Evolutionary conservation across 2,888 invertebrate genomes (phyloP).

Genomic region (Sepiola atlantica): DNA sequence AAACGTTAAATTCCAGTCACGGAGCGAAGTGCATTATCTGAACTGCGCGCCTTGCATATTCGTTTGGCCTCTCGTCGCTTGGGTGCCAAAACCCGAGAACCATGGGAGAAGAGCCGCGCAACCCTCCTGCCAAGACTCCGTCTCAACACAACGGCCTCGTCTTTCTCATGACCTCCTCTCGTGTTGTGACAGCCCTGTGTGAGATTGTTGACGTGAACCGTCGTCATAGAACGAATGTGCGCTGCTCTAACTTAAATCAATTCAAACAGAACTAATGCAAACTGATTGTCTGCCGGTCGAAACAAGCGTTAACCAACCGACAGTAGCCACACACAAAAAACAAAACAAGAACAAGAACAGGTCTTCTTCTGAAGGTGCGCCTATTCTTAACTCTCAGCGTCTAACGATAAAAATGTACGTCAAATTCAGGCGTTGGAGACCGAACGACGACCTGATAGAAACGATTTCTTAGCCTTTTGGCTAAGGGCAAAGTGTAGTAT

Average conservation of each 20-base stretch:
- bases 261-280: slow-evolving; percentile 2
- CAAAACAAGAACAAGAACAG: too few relatives aligned
- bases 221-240: slow-evolving; percentile 7
- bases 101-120: background rate
- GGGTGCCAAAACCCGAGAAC: slow-evolving; percentile 14
- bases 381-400: too few relatives aligned
- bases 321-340: too few relatives aligned
- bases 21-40: slow-evolving; percentile 19
- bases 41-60: slow-evolving; percentile 13
- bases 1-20: slow-evolving; percentile 12
- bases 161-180: background rate
- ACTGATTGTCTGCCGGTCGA: background rate
- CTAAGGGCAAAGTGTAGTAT: too few relatives aligned
- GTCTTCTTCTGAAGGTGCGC: too few relatives aligned
- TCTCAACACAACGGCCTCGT: background rate
- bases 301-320: background rate
- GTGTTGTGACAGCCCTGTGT: slow-evolving; percentile 32
- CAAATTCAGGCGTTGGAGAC: too few relatives aligned
- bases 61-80: slow-evolving; percentile 2
- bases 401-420: too few relatives aligned
- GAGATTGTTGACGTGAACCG: background rate
- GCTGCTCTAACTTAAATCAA: background rate
- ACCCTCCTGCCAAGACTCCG: background rate
- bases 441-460: too few relatives aligned
- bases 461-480: too few relatives aligned